Evolutionary conservation across 2,888 invertebrate genomes (phyloP), one percentile per base, ranked within the genome.

Genomic region (Apomyelois bistriatella): DNA sequence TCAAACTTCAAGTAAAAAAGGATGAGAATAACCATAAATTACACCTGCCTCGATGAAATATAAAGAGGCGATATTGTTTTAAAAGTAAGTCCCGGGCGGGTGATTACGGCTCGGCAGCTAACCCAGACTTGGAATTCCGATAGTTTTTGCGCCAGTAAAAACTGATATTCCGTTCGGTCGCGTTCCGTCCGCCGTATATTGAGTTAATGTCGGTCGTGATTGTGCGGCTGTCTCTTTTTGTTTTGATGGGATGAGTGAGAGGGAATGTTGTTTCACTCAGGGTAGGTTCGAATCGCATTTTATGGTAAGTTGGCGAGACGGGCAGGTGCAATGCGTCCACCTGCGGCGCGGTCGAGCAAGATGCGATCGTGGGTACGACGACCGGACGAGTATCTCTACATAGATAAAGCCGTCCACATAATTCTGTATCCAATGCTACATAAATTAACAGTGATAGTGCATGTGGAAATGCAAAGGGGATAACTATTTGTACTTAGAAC

Each of bases 121-220:
- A 77, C 83, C 79, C 81, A 79, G 79, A 82, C 82, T 78, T 79
- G 77, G 76, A 85, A 90, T 89, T 83, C 88, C 87, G 65, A 88
- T 85, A 88, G 88, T 88, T 89, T 90, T 90, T 89, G 86, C 90
- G 80, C 66, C 80, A 66, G 80, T 85, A 88, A 89, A 89, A 89
- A 86, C 82, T 85, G 83, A 88, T 86, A 87, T 85, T 85, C 85
- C 85, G 79, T 83, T 79, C 81, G 85, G 71, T 80, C 81, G 80
- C 80, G 82, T 81, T 84, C 81, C 72, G 76, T 78, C 79, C 79
- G 66, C 68, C 72, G 82, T 86, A 85, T 85, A 86, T 86, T 80
- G 85, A 87, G 87, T 85, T 87, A 85, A 88, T 87, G 85, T 80
- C 78, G 80, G 85, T 79, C 82, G 88, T 85, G 89, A 90, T 88